A percentile compares a stretch with the other conserved stretches of the same genome.
phyloP scores from a whole-genome alignment of 2,797 vertebrate species.

The Stomatorhinus walkeri region DNA sequence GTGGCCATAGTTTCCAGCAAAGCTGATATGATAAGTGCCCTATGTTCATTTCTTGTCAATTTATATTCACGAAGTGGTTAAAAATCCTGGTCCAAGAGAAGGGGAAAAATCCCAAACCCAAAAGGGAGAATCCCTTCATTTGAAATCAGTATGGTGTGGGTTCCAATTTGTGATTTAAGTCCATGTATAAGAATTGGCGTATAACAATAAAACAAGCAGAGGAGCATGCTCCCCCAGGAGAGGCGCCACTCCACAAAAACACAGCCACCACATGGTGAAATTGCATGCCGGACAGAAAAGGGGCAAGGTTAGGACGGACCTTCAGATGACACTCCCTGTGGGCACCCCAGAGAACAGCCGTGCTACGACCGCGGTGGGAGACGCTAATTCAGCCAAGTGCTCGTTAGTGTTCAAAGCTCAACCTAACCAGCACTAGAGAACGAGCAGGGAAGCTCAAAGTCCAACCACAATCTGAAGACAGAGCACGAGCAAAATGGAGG shows the following conservation, averaged over 20 bases:
- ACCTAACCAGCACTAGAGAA: conserved; percentile 25
- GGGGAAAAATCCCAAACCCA: background rate
- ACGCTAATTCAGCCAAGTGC: conserved; percentile 17
- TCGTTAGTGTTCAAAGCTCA: conserved; percentile 30
- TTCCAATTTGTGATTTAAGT: background rate
- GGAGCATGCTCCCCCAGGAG: background rate
- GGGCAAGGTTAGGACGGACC: conserved; percentile 26
- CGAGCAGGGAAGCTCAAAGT: conserved; percentile 5
- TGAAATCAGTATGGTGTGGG: background rate
- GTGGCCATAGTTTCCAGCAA: background rate
- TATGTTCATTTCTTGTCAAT: background rate
- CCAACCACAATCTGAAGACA: background rate
- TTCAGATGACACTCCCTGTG: conserved; percentile 24
- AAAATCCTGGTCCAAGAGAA: background rate
- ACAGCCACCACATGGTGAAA: background rate
- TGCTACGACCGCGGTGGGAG: background rate
- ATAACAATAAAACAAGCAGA: background rate
- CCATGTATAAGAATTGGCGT: background rate
- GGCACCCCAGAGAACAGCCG: conserved; percentile 23
- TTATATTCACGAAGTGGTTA: background rate
- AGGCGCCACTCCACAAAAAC: conserved; percentile 15
- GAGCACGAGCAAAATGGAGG: background rate
- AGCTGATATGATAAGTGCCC: background rate
- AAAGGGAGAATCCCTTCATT: background rate
- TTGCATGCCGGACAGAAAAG: conserved; percentile 8